A percentile compares a stretch with the other conserved stretches of the same genome.
Conservation (phyloP, 1,140 invertebrate species). For the Lithobius niger region DNA sequence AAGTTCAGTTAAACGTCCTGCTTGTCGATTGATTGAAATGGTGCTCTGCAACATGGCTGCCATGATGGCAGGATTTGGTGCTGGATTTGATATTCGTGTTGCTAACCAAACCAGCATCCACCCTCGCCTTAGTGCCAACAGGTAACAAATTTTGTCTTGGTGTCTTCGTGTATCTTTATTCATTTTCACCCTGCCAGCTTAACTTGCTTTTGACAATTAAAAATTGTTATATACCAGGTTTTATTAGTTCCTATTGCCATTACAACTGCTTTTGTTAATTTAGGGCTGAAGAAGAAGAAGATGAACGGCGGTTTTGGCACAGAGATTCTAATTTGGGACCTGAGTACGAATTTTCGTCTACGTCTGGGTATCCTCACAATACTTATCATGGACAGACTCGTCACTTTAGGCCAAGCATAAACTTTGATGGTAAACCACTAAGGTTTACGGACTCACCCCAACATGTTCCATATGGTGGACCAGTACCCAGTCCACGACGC, state of each 20-base stretch:
- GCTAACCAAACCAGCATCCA: conserved; percentile 71
- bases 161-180: not conserved
- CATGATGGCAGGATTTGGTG: conserved; percentile 70
- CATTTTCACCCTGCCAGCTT: not conserved
- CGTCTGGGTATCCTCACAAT: conserved; percentile 58
- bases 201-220: not conserved
- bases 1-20: conserved; percentile 8
- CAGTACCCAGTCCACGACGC: conserved; percentile 49
- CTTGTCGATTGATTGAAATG: conserved; percentile 49
- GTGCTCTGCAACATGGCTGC: conserved; percentile 81
- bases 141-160: conserved; percentile 27
- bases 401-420: conserved; percentile 51
- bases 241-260: not conserved
- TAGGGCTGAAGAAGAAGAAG: conserved; percentile 26
- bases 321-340: conserved; percentile 16
- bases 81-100: conserved; percentile 78
- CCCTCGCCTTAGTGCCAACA: conserved; percentile 53
- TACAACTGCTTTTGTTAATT: not conserved
- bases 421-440: conserved; percentile 45
- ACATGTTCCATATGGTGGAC: conserved; percentile 37
- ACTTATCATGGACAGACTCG: conserved; percentile 77
- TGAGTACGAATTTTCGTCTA: conserved; percentile 43
- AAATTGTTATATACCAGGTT: not conserved
- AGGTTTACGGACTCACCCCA: conserved; percentile 62
- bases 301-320: conserved; percentile 31